These are phyloP conservation scores for Isotomurus palustris DNA, from an alignment of 2,888 invertebrate genomes.

Conservation along the genomic window DNA sequence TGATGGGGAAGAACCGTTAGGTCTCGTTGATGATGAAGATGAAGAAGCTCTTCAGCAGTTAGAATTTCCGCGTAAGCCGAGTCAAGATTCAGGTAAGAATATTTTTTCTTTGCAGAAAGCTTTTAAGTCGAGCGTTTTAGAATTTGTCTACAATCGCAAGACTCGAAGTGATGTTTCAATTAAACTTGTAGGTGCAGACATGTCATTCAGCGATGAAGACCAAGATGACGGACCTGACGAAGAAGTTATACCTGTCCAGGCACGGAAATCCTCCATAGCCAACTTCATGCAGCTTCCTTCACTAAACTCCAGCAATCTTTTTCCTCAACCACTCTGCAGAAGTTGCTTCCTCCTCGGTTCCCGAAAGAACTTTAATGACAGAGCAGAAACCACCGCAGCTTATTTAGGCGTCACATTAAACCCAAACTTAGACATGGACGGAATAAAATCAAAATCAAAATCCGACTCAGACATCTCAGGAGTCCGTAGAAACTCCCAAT, in stretches of 20 bases:
- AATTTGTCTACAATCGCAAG: too few relatives aligned
- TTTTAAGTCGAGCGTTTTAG: too few relatives aligned
- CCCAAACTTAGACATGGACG: too few relatives aligned
- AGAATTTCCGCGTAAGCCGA: conserved; percentile 42
- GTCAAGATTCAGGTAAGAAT: conserved; percentile 46
- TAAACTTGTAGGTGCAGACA: conserved; percentile 39
- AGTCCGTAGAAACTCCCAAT: not conserved
- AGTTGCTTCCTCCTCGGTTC: too few relatives aligned
- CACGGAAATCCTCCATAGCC: not conserved
- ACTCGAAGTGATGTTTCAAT: not conserved
- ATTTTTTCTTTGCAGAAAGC: not conserved
- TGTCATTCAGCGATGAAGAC: conserved; percentile 44
- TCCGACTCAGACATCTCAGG: conserved; percentile 28
- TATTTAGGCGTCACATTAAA: too few relatives aligned
- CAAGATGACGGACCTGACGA: conserved; percentile 35
- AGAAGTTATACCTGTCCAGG: too few relatives aligned
- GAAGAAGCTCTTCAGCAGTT: conserved; percentile 23
- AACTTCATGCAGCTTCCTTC: conserved; percentile 4
- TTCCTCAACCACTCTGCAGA: too few relatives aligned
- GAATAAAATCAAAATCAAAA: conserved; percentile 20
- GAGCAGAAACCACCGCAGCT: too few relatives aligned
- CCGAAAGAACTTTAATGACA: too few relatives aligned
- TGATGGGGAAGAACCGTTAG: not conserved
- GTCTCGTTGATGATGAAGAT: not conserved
- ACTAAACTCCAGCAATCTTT: conserved; percentile 1